phyloP scores from a whole-genome alignment of 1,140 invertebrate genomes.

The Bombus affinis region DNA sequence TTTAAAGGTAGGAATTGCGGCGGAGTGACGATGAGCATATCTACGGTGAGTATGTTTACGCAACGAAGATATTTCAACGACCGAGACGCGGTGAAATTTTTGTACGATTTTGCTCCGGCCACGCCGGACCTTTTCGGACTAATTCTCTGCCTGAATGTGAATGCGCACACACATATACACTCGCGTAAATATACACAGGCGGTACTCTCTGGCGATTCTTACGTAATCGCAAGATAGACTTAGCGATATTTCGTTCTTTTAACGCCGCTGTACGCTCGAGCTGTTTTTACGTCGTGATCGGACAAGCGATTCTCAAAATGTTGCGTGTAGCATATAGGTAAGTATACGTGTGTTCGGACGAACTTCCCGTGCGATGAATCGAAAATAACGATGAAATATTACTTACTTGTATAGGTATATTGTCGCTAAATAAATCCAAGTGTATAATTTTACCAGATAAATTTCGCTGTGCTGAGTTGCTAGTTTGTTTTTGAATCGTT shows the following conservation, averaged over 20 bases:
- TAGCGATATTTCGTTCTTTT: not conserved
- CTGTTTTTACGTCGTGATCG: not conserved
- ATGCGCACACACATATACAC: not conserved
- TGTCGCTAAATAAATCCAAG: too few relatives aligned
- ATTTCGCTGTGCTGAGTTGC: too few relatives aligned
- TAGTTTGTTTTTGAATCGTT: not conserved
- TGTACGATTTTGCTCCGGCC: not conserved
- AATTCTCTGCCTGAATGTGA: not conserved
- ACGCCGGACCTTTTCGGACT: not conserved
- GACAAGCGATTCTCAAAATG: too few relatives aligned
- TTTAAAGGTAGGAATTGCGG: not conserved
- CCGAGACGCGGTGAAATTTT: not conserved
- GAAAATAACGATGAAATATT: too few relatives aligned
- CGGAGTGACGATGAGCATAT: not conserved
- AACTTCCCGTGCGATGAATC: too few relatives aligned
- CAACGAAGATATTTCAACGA: not conserved
- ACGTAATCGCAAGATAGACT: conserved; percentile 17
- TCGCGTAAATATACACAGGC: not conserved
- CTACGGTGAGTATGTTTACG: not conserved
- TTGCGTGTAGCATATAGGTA: too few relatives aligned
- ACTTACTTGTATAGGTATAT: too few relatives aligned
- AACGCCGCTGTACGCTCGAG: not conserved
- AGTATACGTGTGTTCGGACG: too few relatives aligned
- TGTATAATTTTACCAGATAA: too few relatives aligned
- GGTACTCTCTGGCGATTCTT: not conserved